These are phyloP conservation scores for Nasalis larvatus DNA, from an alignment of 2,113 vertebrate genomes.

Conservation along the genomic window DNA sequence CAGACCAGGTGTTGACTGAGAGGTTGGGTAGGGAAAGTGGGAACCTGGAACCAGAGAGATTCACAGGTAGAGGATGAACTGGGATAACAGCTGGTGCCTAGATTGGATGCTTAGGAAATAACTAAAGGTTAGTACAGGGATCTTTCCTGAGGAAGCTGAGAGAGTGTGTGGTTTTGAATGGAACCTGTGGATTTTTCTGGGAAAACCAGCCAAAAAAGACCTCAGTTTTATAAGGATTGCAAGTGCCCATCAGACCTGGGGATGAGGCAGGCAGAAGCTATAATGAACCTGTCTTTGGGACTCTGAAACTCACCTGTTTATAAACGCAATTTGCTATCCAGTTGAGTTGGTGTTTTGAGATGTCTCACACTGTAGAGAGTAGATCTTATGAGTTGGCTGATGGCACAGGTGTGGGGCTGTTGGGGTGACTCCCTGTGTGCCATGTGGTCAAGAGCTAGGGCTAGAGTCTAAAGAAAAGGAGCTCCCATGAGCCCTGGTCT, in stretches of 20 bases:
- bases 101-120: background rate
- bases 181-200: background rate
- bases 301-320: background rate
- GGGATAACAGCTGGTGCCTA: background rate
- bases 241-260: background rate
- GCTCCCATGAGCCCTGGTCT: background rate
- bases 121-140: background rate
- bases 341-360: conserved; percentile 31
- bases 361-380: background rate
- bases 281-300: background rate
- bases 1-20: background rate
- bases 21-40: background rate
- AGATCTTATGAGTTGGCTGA: background rate
- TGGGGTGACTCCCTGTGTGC: background rate
- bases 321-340: background rate
- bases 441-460: background rate
- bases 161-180: background rate
- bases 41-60: background rate
- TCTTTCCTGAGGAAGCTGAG: background rate
- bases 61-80: background rate
- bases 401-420: background rate
- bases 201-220: background rate
- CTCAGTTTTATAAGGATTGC: background rate
- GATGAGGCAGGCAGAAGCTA: background rate
- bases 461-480: background rate